Percentiles rank a stretch among this genome's conserved stretches.
Conservation (phyloP, 2,797 vertebrate genomes). For the Diglossa cyanea region DNA sequence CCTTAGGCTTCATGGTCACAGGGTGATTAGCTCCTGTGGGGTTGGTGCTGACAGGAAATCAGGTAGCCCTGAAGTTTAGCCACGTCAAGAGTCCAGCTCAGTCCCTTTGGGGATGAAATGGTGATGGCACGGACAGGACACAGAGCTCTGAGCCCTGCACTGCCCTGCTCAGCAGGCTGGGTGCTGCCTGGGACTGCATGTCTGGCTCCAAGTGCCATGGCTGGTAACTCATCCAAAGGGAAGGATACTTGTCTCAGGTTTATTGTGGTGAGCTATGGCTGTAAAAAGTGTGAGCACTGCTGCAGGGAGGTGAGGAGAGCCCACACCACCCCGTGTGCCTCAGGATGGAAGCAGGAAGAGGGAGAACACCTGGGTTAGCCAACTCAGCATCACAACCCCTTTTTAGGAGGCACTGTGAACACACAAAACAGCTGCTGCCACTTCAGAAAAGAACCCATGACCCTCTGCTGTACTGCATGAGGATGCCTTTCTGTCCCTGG, state of each 20-base stretch:
- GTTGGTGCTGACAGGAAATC: not conserved
- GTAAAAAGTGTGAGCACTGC: not conserved
- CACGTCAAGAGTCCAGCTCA: not conserved
- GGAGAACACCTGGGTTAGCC: not conserved
- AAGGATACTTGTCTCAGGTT: not conserved
- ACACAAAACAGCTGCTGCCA: not conserved
- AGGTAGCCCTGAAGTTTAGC: not conserved
- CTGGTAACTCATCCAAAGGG: not conserved
- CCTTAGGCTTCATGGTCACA: conserved; percentile 22
- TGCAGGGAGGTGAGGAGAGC: not conserved
- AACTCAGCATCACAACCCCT: not conserved
- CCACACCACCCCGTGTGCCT: not conserved
- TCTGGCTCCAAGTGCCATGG: not conserved
- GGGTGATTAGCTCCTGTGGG: not conserved
- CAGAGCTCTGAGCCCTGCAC: accelerated
- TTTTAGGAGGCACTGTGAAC: not conserved
- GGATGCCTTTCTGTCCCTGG: not conserved
- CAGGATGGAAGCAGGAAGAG: not conserved
- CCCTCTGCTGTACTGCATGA: not conserved
- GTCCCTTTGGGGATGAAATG: not conserved
- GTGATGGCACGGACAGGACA: not conserved
- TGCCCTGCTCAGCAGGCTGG: not conserved
- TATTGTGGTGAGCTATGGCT: not conserved
- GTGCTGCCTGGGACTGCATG: no score
- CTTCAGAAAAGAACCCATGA: not conserved